phyloP scores from a whole-genome alignment of 2,113 vertebrate genomes.

The Poeciliopsis prolifica region DNA sequence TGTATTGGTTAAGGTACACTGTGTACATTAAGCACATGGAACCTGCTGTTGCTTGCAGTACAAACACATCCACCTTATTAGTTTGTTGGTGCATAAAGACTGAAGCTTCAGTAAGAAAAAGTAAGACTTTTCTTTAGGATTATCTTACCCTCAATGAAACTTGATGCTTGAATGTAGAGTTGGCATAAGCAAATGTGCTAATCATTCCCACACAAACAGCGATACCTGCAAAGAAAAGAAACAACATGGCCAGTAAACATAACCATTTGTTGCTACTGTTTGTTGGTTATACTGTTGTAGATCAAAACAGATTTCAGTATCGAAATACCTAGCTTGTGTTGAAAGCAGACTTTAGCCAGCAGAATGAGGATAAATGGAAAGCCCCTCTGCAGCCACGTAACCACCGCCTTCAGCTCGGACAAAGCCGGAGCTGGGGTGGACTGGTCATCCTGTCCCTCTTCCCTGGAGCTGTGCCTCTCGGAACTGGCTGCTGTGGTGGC shows the following conservation, averaged over 20 bases:
- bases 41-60: too few relatives aligned
- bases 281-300: not conserved
- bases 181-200: conserved; percentile 95
- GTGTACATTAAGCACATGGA: too few relatives aligned
- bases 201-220: conserved; percentile 95
- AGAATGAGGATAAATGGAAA: conserved; percentile 97
- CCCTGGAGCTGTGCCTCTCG: conserved; percentile 84
- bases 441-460: conserved; percentile 82
- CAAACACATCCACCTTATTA: too few relatives aligned
- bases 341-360: conserved; percentile 95
- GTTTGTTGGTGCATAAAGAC: too few relatives aligned
- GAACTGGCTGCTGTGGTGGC: conserved; percentile 68
- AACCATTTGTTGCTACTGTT: not conserved
- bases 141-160: conserved; percentile 91
- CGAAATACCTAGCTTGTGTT: conserved; percentile 91
- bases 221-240: conserved; percentile 82
- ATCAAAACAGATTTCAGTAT: not conserved
- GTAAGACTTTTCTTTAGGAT: not conserved
- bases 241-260: conserved; percentile 12
- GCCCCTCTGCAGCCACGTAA: conserved; percentile 95
- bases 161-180: conserved; percentile 91
- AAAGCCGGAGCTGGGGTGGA: conserved; percentile 91
- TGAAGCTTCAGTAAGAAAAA: not conserved
- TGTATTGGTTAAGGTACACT: too few relatives aligned
- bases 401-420: conserved; percentile 90